Evolutionary conservation across 2,797 vertebrate genomes (phyloP).

Genomic region (Premnoplex brunnescens): DNA sequence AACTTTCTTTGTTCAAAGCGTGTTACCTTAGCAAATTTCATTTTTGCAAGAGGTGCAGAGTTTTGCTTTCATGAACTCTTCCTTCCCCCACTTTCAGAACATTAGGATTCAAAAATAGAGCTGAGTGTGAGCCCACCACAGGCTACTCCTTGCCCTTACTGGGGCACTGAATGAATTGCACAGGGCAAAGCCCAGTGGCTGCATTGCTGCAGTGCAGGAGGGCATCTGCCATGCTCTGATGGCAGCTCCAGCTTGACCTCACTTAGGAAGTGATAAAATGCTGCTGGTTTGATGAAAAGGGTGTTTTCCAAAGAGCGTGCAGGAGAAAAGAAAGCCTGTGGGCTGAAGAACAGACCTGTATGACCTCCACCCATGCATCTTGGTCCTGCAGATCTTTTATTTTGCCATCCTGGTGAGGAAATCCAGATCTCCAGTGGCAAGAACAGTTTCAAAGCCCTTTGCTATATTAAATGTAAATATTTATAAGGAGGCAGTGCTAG

Average conservation of each 20-base stretch:
- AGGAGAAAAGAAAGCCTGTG: not conserved
- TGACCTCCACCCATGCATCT: not conserved
- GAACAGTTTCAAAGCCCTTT: not conserved
- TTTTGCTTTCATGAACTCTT: not conserved
- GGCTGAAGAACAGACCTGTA: not conserved
- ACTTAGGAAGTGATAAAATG: not conserved
- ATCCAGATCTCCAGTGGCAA: not conserved
- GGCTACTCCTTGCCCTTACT: not conserved
- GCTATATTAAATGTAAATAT: not conserved
- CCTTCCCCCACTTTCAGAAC: not conserved
- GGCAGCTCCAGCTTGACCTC: not conserved
- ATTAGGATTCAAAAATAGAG: not conserved
- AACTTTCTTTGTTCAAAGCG: not conserved
- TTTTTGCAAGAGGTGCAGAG: not conserved
- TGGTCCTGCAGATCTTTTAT: not conserved
- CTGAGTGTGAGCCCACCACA: not conserved
- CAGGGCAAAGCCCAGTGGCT: not conserved
- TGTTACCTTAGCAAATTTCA: not conserved
- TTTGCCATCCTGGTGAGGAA: not conserved
- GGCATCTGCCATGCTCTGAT: not conserved
- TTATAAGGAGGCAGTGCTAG: not conserved
- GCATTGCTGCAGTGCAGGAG: not conserved
- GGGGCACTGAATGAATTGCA: not conserved
- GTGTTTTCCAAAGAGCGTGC: not conserved
- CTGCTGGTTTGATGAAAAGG: not conserved